Base-by-base conservation (phyloP, 2,797 vertebrate species). In the Diplodus sargus region DNA sequence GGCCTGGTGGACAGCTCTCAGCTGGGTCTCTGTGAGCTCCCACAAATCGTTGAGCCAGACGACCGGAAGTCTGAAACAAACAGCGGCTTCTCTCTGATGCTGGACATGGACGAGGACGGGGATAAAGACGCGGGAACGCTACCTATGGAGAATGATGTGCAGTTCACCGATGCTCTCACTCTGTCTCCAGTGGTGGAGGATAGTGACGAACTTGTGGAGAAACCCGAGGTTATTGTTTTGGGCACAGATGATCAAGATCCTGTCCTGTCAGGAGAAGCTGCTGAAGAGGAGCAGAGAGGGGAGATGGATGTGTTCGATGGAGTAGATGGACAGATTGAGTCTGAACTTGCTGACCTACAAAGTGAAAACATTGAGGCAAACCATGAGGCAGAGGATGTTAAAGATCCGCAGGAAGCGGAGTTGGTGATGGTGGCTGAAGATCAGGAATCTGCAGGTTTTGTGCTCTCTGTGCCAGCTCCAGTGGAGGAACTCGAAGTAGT, bases 71-170 rank as follows among this genome's bases (percentile, higher is more conserved):
- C 87, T 25, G 86, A 93, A 30, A 52, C 92, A 74, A 95, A 95
- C 5, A 90, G 91, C 80, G 91, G 91, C 85, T 98, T 99, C 91
- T 96, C 95, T 23, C 95, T 99, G 74, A 95, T 97, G 87, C 83
- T 98, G 88, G 97, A 99, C 87, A 90, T 95, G 81, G 97, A 97
- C 52, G 96, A 96, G 70, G 96, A 94, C 14, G 94, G 91, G 60
- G 72, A 87, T 20, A 79, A 80, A 69, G 90, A 90, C 4, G 52
- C 58, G 0, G 70, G 54, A 49, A 42, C 17, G 0, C 42, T 82
- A 1, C 77, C 83, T 1, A 51, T 85, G 16, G 86, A 91, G 52
- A 85, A 81, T 12, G 76, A 88, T 30, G 25, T 83, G 14, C 78
- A 70, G 3, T 23, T 25, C 3, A 56, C 76, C 2, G 23, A 70